Conservation (phyloP, 2,888 invertebrate species). For the Lamellibrachia columna region DNA sequence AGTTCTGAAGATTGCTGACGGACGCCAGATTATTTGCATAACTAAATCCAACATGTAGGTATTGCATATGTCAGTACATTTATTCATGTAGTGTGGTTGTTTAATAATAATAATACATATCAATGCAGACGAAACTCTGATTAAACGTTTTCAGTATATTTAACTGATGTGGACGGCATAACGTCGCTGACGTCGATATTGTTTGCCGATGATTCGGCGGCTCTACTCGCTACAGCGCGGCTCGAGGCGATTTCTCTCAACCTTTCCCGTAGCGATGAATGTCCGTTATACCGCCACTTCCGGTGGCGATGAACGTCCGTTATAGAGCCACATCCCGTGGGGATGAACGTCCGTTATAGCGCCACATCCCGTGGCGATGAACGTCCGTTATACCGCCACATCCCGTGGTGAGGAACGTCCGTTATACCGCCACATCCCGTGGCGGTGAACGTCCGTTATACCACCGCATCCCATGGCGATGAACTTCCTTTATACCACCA, state of each 20-base stretch:
- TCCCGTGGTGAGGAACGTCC: too few relatives aligned
- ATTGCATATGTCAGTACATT: not conserved
- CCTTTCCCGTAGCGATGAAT: not conserved
- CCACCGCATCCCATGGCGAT: not conserved
- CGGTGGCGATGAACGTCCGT: too few relatives aligned
- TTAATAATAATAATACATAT: not conserved
- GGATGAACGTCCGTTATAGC: too few relatives aligned
- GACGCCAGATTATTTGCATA: not conserved
- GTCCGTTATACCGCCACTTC: not conserved
- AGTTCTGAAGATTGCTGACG: too few relatives aligned
- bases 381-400: not conserved
- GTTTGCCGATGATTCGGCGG: not conserved
- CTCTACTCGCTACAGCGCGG: not conserved
- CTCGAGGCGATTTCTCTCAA: not conserved
- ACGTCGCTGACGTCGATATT: not conserved
- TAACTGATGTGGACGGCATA: not conserved
- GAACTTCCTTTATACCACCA: not conserved
- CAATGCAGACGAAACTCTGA: too few relatives aligned
- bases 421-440: too few relatives aligned
- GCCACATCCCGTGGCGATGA: not conserved
- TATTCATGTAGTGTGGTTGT: not conserved
- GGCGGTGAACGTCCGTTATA: too few relatives aligned
- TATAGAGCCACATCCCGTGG: too few relatives aligned
- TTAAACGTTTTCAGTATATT: not conserved
- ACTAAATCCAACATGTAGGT: not conserved